Percentiles rank a stretch among this genome's conserved stretches.
These are phyloP conservation scores for Alethe castanea DNA, from an alignment of 2,113 vertebrate species.

Conservation along the genomic window DNA sequence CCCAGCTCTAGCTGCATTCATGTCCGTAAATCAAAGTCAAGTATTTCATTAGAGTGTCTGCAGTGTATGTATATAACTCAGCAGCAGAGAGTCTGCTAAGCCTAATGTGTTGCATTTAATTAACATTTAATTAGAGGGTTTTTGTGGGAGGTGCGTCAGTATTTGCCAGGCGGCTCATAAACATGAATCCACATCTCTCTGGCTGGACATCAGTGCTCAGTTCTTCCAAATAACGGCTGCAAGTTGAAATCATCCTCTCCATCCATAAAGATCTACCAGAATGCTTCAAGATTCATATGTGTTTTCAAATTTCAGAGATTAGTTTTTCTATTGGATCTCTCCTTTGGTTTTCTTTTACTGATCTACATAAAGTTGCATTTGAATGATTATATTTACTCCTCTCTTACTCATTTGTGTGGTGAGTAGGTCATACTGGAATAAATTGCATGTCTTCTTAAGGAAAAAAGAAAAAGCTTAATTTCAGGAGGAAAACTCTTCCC, in stretches of 20 bases:
- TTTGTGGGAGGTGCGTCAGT: constrained; percentile 15
- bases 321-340: background rate
- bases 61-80: constrained; percentile 59
- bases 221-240: background rate
- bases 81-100: constrained; percentile 45
- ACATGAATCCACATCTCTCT: background rate
- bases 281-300: background rate
- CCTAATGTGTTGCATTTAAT: constrained; percentile 62
- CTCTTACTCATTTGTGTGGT: background rate
- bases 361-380: background rate
- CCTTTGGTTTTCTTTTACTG: background rate
- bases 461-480: background rate
- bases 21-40: constrained; percentile 59
- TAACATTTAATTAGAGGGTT: constrained; percentile 54
- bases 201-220: background rate
- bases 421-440: background rate
- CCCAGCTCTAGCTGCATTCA: constrained; percentile 14
- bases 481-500: background rate
- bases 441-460: background rate
- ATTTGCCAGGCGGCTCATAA: background rate
- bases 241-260: background rate
- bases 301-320: background rate
- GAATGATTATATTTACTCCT: background rate
- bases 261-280: background rate
- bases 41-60: constrained; percentile 58